Conservation (phyloP, 1,140 invertebrate genomes). For the Goniozus legneri region DNA sequence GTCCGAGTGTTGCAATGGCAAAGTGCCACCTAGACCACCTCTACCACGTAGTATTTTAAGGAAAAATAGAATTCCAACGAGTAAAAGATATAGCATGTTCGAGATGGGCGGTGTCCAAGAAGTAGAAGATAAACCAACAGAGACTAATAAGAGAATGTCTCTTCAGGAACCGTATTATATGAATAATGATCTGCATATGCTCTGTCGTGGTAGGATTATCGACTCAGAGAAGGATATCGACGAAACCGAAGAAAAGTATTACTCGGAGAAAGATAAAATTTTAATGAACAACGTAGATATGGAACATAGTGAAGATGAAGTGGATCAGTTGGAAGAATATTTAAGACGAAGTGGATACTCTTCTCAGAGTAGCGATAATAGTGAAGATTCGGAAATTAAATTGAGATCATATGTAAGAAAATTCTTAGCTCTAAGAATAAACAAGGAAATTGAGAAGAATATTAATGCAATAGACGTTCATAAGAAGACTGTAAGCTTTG, state of each 20-base stretch:
- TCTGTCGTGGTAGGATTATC: conserved; percentile 32
- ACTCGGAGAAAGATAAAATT: conserved; percentile 26
- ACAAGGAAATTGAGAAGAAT: conserved; percentile 50
- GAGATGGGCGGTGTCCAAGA: conserved; percentile 64
- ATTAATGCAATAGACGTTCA: conserved; percentile 64
- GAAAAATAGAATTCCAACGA: conserved; percentile 58
- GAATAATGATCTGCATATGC: conserved; percentile 56
- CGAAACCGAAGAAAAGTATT: conserved; percentile 45
- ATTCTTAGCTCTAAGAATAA: conserved; percentile 60
- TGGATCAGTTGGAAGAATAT: conserved; percentile 70
- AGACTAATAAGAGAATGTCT: conserved; percentile 65
- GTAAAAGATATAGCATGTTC: conserved; percentile 77
- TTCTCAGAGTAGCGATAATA: conserved; percentile 63
- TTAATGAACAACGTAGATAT: conserved; percentile 23
- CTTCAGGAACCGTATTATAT: conserved; percentile 70
- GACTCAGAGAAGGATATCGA: conserved; percentile 52
- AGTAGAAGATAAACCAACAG: conserved; percentile 53
- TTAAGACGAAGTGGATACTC: conserved; percentile 69
- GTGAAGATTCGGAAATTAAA: conserved; percentile 64
- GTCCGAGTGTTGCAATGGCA: conserved; percentile 45
- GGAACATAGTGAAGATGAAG: conserved; percentile 59
- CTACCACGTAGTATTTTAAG: conserved; percentile 69
- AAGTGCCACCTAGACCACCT: conserved; percentile 66
- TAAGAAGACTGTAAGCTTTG: conserved; percentile 69
- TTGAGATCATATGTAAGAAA: conserved; percentile 67